Evolutionary conservation across 2,113 vertebrate species (phyloP).

Genomic region (Eleginops maclovinus): DNA sequence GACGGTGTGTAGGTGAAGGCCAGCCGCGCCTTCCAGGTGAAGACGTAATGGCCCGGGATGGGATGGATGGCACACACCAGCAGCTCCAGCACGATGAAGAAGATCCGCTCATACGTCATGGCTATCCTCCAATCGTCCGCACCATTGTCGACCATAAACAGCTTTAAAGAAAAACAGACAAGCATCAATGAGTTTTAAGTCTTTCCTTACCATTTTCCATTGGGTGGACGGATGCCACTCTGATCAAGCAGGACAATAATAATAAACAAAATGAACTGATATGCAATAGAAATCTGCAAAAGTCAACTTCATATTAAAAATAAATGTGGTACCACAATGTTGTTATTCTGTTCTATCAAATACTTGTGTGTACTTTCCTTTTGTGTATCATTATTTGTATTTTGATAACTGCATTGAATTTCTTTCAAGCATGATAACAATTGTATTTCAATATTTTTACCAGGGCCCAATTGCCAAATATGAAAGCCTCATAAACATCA

Average conservation of each 20-base stretch:
- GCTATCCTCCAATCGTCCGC: slow-evolving; percentile 96
- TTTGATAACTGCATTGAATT: not conserved
- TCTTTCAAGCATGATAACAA: not conserved
- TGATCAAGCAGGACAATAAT: not conserved
- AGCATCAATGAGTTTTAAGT: not conserved
- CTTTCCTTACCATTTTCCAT: not conserved
- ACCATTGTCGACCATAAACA: slow-evolving; percentile 97
- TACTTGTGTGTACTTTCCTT: not conserved
- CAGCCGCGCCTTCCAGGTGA: slow-evolving; percentile 92
- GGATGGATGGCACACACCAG: slow-evolving; percentile 94
- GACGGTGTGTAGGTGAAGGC: slow-evolving; percentile 91
- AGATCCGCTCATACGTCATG: slow-evolving; percentile 92
- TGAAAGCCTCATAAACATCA: not conserved
- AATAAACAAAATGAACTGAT: not conserved
- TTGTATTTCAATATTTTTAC: not conserved
- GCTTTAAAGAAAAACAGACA: slow-evolving; percentile 74
- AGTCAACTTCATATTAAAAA: not conserved
- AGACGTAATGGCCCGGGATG: slow-evolving; percentile 92
- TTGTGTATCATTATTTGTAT: not conserved
- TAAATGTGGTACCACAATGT: not conserved
- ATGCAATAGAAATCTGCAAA: not conserved
- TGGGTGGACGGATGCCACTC: not conserved
- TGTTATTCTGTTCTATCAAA: not conserved
- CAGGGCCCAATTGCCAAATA: not conserved
- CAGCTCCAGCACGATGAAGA: slow-evolving; percentile 94